Percentiles rank a stretch among this genome's conserved stretches.
These are phyloP conservation scores for Cynodonichthys magdalenae DNA, from an alignment of 2,797 vertebrate species.

Conservation along the genomic window DNA sequence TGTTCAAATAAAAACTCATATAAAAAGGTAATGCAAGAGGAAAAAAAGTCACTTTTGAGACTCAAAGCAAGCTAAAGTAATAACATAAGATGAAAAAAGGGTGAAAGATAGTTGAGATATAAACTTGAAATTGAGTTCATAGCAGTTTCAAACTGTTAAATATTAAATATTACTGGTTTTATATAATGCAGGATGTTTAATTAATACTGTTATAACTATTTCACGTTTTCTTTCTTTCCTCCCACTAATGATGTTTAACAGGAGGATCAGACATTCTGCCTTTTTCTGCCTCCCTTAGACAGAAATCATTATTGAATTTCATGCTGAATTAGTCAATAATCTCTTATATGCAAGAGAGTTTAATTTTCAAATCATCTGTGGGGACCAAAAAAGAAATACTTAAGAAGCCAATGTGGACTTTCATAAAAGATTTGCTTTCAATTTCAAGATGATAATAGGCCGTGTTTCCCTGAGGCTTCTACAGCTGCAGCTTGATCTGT, in stretches of 20 bases:
- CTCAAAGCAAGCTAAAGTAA: constrained; percentile 3
- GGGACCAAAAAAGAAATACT: constrained; percentile 8
- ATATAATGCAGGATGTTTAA: not conserved
- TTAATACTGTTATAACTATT: not conserved
- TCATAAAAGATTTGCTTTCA: constrained; percentile 15
- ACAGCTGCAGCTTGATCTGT: constrained; percentile 5
- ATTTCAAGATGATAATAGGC: constrained; percentile 13
- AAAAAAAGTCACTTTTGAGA: constrained; percentile 8
- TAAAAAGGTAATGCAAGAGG: not conserved
- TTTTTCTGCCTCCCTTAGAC: constrained; percentile 8
- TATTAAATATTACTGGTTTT: not conserved
- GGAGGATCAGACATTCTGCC: too few species aligned
- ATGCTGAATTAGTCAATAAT: constrained; percentile 17
- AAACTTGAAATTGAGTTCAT: not conserved
- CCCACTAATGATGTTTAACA: not conserved
- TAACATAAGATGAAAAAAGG: not conserved
- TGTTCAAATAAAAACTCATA: constrained; percentile 11
- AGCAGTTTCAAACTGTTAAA: not conserved
- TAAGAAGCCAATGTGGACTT: constrained; percentile 20
- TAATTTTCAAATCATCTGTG: constrained; percentile 17
- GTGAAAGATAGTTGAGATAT: not conserved
- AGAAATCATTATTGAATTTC: constrained; percentile 16
- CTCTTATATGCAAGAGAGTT: constrained; percentile 18
- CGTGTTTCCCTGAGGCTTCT: constrained; percentile 4
- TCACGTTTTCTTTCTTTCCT: not conserved